A percentile compares a stretch with the other conserved stretches of the same genome.
Conservation (phyloP, 1,140 invertebrate genomes). For the Drosophila nebulosa region DNA sequence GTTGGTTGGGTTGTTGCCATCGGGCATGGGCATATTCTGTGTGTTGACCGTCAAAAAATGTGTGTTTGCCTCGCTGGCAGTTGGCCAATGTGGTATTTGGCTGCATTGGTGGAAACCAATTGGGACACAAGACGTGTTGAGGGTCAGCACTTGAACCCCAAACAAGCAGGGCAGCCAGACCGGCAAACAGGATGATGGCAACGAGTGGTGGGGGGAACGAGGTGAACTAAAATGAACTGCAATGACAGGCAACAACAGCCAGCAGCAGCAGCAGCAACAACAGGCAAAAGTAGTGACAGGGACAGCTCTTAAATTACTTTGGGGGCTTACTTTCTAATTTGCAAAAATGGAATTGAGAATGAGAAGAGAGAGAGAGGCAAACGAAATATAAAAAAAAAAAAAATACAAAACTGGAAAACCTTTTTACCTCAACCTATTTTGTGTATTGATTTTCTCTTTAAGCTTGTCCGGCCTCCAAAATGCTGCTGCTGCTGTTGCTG, state of each 20-base stretch:
- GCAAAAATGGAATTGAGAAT: conserved; percentile 62
- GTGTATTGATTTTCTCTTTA: conserved; percentile 63
- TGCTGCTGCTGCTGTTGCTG: conserved; percentile 16
- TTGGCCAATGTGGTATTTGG: conserved; percentile 37
- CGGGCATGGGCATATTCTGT: not conserved
- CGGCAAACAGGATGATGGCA: not conserved
- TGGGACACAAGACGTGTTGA: conserved; percentile 32
- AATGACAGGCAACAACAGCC: conserved; percentile 7
- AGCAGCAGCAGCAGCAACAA: too few species aligned
- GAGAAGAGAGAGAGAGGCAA: conserved; percentile 13
- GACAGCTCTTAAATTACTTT: conserved; percentile 63
- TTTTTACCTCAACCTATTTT: conserved; percentile 55
- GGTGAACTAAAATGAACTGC: conserved; percentile 9
- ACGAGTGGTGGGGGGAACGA: not conserved
- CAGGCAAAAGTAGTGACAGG: conserved; percentile 14
- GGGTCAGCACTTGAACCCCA: conserved; percentile 59
- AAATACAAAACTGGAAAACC: too few species aligned
- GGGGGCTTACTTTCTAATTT: conserved; percentile 67
- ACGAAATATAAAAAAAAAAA: not conserved
- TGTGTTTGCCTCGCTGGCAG: conserved; percentile 33
- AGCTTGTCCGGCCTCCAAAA: conserved; percentile 47
- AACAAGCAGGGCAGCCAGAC: not conserved
- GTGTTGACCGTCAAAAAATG: conserved; percentile 40
- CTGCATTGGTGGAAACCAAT: conserved; percentile 31
- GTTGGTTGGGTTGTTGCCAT: conserved; percentile 10